Base-by-base conservation (phyloP, 2,888 invertebrate genomes). In the Platycnemis pennipes region DNA sequence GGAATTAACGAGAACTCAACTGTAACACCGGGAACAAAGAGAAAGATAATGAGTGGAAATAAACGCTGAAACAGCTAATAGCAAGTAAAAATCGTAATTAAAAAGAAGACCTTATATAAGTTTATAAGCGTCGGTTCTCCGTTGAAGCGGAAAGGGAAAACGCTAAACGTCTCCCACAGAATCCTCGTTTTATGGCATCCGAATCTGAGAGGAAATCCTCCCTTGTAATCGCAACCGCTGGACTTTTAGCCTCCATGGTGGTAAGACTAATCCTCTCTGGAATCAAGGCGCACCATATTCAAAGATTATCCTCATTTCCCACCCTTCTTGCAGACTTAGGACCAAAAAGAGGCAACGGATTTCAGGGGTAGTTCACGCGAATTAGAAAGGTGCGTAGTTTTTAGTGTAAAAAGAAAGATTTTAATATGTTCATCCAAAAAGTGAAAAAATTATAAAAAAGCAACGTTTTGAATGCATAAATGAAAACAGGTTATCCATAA, bases 241-340 rank as follows among this genome's bases (percentile, higher is more conserved):
- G 8, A 37, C 77, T 13, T 26, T 77, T 16, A 37, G 37, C 31
- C 37, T 5, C 77, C 16, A 22, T 37, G 7, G 63, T 8, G 63
- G 77, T 37, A 26, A 31, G 37, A n/a, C n/a, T 77, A 77, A 37
- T 31, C 77, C 77, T 37, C 7, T 11, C 13, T 3, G 26, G 37
- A 77, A 77, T 77, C 77, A 77, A 77, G 37, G 77, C 77, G 37
- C 77, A 77, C 31, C 11, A n/a, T 16, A 77, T 77, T 77, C 77
- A 37, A 8, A 16, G 37, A 77, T 77, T 77, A 77, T 13, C 77
- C 77, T 37, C 8, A 31, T 3, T 77, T 77, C 31, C 69, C 16
- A 2, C n/a, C 63, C 16, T 11, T 31, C 2, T 37, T 37, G 31
- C 16, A 13, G 31, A 11, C 11, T 37, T 1, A 2, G 4, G 37